These are phyloP conservation scores for Magallana angulata DNA, from an alignment of 1,140 invertebrate genomes.

Conservation along the genomic window DNA sequence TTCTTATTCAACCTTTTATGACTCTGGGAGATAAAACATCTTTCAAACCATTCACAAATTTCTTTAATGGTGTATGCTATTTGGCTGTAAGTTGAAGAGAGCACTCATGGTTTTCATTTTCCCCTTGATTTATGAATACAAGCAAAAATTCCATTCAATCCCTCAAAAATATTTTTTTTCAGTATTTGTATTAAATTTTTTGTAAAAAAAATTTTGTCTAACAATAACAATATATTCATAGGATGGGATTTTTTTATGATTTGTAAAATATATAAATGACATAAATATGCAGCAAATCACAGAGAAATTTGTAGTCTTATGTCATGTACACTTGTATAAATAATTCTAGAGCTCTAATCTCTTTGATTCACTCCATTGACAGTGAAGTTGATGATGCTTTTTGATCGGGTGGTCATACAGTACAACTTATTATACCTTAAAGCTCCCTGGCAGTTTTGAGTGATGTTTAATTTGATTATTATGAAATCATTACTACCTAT, in stretches of 20 bases:
- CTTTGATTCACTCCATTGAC: neutral
- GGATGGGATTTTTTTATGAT: constrained; percentile 21
- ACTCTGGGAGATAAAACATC: neutral
- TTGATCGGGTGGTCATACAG: constrained; percentile 12
- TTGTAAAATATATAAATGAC: constrained; percentile 30
- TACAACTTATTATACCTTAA: neutral
- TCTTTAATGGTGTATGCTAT: constrained; percentile 23
- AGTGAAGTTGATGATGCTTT: constrained; percentile 29
- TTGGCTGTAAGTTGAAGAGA: neutral
- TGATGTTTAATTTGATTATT: constrained; percentile 19
- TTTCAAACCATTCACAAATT: neutral
- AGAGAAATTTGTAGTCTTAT: constrained; percentile 33
- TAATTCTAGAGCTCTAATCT: constrained; percentile 7
- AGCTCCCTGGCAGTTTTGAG: constrained; percentile 13
- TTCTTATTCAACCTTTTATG: neutral
- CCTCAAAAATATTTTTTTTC: neutral
- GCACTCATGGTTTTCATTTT: neutral
- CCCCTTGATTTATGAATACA: neutral
- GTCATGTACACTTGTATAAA: constrained; percentile 1
- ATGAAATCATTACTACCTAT: neutral
- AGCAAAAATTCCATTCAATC: constrained; percentile 14
- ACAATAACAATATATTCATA: constrained; percentile 30
- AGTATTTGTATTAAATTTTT: neutral
- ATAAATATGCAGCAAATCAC: constrained; percentile 24
- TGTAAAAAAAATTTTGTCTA: constrained; percentile 9